These are phyloP conservation scores for Diorhabda elongata DNA, from an alignment of 1,140 invertebrate genomes.

Conservation along the genomic window DNA sequence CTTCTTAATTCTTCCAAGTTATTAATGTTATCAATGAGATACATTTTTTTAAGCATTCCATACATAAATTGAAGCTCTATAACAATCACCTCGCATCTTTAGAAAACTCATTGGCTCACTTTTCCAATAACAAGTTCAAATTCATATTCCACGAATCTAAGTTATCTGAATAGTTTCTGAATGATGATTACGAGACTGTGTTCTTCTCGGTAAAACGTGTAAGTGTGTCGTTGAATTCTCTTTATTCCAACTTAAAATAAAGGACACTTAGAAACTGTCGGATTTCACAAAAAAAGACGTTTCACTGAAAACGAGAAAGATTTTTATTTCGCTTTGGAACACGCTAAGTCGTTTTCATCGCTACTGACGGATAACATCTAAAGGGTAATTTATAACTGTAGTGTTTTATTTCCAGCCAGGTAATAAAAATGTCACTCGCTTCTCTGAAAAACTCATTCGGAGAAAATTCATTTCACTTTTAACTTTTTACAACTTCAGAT, in stretches of 20 bases:
- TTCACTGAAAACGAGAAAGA: background rate
- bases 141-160: background rate
- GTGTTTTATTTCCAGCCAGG: constrained; percentile 1
- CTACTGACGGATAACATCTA: constrained; percentile 1
- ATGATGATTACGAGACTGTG: background rate
- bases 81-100: background rate
- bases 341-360: background rate
- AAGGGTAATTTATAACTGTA: constrained; percentile 2
- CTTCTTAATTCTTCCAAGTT: no score
- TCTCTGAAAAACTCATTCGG: background rate
- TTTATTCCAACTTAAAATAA: background rate
- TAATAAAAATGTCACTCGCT: background rate
- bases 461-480: constrained; percentile 1
- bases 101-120: background rate
- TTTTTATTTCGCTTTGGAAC: constrained; percentile 1
- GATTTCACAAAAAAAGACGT: background rate
- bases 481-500: background rate
- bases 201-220: background rate
- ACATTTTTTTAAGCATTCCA: no score
- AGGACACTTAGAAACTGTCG: background rate
- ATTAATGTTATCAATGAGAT: no score
- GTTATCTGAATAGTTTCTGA: background rate
- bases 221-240: background rate
- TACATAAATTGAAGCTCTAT: no score
- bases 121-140: background rate